phyloP scores from a whole-genome alignment of 92 coral and sea anemone species.

The Epizoanthus fatuus region DNA sequence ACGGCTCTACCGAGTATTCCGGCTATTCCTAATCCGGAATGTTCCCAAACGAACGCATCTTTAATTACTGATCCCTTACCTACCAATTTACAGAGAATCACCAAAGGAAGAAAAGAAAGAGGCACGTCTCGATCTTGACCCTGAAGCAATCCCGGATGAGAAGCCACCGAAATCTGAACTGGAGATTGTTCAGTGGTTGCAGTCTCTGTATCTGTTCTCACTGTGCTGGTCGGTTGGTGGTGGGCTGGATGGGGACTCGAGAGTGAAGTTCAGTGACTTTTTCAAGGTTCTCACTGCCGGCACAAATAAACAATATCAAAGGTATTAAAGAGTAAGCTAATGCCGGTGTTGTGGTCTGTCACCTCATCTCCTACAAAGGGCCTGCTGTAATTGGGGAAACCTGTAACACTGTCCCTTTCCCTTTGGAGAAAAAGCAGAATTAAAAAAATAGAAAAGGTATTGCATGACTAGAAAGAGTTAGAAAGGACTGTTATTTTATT shows the following conservation, averaged over 20 bases:
- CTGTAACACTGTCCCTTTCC: too few species aligned
- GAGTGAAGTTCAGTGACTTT: constrained; percentile 95
- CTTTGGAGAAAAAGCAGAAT: too few species aligned
- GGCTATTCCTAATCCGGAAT: too few species aligned
- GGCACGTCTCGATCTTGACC: constrained; percentile 62
- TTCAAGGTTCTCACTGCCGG: constrained; percentile 91
- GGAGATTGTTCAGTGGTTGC: constrained; percentile 95
- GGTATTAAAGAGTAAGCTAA: constrained; percentile 50
- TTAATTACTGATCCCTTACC: too few species aligned
- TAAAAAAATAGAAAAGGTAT: neutral
- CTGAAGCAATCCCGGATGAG: constrained; percentile 71
- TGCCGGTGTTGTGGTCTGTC: too few species aligned
- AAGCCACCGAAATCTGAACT: constrained; percentile 91
- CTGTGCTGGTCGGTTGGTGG: constrained; percentile 98
- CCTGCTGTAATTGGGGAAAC: too few species aligned
- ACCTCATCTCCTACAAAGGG: too few species aligned
- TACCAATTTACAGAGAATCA: constrained; percentile 54
- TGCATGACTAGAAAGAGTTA: neutral
- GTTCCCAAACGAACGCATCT: too few species aligned
- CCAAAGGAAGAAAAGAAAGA: constrained; percentile 72
- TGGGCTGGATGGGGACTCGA: constrained; percentile 89
- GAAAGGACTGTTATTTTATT: neutral
- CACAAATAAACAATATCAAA: constrained; percentile 94
- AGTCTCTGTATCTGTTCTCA: constrained; percentile 94
- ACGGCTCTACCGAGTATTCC: too few species aligned